Percentiles rank a stretch among this genome's conserved stretches.
Conservation (phyloP, 2,888 invertebrate species). For the Empis livida region DNA sequence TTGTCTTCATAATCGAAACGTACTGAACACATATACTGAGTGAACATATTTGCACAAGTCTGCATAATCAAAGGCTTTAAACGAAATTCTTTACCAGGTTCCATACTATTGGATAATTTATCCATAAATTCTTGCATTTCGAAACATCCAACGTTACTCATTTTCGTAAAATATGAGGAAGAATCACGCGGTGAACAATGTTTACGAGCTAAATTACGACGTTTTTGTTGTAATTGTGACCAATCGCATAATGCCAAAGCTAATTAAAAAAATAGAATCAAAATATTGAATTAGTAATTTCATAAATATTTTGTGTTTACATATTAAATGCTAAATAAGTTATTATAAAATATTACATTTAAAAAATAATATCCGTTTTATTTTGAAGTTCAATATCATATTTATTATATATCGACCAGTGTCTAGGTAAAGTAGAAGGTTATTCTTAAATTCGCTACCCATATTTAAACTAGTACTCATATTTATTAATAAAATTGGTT, state of each 20-base stretch:
- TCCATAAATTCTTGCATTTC: constrained; percentile 48
- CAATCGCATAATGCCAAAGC: constrained; percentile 73
- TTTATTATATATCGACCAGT: too few species aligned
- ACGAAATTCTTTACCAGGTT: constrained; percentile 35
- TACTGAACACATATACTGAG: constrained; percentile 65
- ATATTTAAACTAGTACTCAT: background rate
- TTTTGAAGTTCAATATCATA: background rate
- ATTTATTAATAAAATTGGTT: too few species aligned
- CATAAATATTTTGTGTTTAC: background rate
- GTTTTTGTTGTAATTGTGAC: constrained; percentile 62
- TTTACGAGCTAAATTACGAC: constrained; percentile 59
- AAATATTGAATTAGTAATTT: background rate
- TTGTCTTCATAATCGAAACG: constrained; percentile 52
- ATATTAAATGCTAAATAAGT: too few species aligned
- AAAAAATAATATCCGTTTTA: background rate
- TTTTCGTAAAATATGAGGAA: constrained; percentile 51
- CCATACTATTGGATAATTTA: constrained; percentile 37
- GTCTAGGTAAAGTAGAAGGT: too few species aligned
- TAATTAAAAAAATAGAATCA: constrained; percentile 32
- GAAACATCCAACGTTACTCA: constrained; percentile 48
- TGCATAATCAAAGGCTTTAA: constrained; percentile 55
- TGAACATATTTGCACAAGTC: constrained; percentile 67
- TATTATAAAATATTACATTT: background rate
- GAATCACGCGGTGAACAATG: constrained; percentile 64
- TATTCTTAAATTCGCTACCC: background rate